Percentiles rank a stretch among this genome's conserved stretches.
Conservation (phyloP, 2,113 vertebrate species). For the Thunnus thynnus region DNA sequence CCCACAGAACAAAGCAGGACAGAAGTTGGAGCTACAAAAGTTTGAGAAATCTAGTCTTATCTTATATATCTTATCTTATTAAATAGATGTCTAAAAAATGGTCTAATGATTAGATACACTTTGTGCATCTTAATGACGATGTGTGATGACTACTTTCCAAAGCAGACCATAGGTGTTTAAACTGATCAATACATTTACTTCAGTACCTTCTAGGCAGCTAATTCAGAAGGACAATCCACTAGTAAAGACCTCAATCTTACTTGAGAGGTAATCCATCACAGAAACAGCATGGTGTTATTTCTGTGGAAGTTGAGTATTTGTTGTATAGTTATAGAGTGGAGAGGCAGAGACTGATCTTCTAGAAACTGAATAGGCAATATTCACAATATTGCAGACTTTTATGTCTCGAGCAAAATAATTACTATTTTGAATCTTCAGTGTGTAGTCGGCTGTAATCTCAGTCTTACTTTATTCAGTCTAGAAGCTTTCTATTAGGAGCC, state of each 20-base stretch:
- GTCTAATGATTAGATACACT: background rate
- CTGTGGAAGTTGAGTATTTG: constrained; percentile 14
- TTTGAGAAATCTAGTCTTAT: background rate
- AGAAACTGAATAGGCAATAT: constrained; percentile 9
- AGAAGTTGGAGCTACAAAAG: background rate
- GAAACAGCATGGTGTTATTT: background rate
- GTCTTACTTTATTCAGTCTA: constrained; percentile 1
- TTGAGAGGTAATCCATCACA: constrained; percentile 10
- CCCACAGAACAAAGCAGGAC: background rate
- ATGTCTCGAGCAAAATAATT: background rate
- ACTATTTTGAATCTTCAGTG: background rate
- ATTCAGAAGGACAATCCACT: constrained; percentile 11
- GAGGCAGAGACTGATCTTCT: background rate
- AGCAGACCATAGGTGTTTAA: background rate
- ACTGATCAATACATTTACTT: background rate
- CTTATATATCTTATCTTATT: background rate
- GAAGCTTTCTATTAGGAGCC: constrained; percentile 1
- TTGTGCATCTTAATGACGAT: background rate
- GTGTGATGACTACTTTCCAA: constrained; percentile 1
- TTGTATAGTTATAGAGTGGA: background rate
- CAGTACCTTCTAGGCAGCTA: background rate
- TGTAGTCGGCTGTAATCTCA: background rate
- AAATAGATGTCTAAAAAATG: background rate
- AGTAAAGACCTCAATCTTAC: background rate
- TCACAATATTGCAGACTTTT: constrained; percentile 1